phyloP scores from a whole-genome alignment of 1,140 invertebrate species.

The Drosophila nebulosa region DNA sequence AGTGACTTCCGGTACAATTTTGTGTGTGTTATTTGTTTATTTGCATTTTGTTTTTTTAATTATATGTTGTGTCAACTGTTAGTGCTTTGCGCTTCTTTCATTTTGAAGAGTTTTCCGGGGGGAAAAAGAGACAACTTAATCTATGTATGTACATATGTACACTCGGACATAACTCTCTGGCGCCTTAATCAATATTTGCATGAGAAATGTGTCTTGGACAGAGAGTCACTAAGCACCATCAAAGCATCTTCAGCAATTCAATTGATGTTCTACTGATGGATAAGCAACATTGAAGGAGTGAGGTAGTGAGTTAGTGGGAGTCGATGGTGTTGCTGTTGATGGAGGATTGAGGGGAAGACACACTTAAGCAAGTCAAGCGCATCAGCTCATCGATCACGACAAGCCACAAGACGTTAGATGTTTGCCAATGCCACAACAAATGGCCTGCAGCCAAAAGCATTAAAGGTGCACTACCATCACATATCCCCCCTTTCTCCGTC shows the following conservation, averaged over 20 bases:
- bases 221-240: slow-evolving; percentile 2
- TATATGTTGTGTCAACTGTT: too few species aligned
- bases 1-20: too few species aligned
- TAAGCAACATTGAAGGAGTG: neutral
- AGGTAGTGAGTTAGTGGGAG: neutral
- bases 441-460: slow-evolving; percentile 43
- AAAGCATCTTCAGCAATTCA: slow-evolving; percentile 19
- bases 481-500: too few species aligned
- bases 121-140: too few species aligned
- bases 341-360: neutral
- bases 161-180: neutral
- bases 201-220: slow-evolving; percentile 43
- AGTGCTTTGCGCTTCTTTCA: too few species aligned
- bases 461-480: slow-evolving; percentile 13
- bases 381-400: slow-evolving; percentile 56
- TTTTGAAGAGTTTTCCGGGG: too few species aligned
- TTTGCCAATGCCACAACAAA: slow-evolving; percentile 25
- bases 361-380: slow-evolving; percentile 44
- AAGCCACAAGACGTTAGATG: slow-evolving; percentile 18
- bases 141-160: neutral
- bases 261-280: neutral
- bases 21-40: too few species aligned
- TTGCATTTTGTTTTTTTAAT: too few species aligned
- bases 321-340: neutral
- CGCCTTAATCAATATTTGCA: slow-evolving; percentile 49